Evolutionary conservation across 2,797 vertebrate species (phyloP).

Genomic region (Artibeus jamaicensis): DNA sequence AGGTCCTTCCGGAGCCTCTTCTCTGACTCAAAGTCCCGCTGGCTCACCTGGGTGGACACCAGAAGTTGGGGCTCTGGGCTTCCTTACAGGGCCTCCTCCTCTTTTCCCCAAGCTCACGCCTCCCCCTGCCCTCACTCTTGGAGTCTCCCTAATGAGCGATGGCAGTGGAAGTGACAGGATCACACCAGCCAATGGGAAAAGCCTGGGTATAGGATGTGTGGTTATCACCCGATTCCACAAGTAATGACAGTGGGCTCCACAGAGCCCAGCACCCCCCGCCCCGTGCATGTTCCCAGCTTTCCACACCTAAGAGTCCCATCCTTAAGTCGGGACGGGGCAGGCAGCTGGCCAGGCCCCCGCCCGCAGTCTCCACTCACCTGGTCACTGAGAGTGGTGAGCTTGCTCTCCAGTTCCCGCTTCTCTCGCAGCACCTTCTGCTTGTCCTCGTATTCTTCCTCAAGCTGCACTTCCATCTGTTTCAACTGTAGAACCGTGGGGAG

Average conservation of each 20-base stretch:
- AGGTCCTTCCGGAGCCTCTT: constrained; percentile 95
- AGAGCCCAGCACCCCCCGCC: not conserved
- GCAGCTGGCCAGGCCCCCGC: not conserved
- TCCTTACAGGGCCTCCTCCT: not conserved
- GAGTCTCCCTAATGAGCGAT: not conserved
- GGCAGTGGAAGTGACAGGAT: not conserved
- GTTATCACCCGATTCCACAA: not conserved
- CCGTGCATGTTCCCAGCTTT: not conserved
- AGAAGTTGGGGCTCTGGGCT: not conserved
- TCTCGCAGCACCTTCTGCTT: constrained; percentile 97
- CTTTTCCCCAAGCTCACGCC: not conserved
- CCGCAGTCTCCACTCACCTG: constrained; percentile 83
- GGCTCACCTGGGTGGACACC: constrained; percentile 85
- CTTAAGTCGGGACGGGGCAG: not conserved
- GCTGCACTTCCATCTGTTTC: constrained; percentile 96
- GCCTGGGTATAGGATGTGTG: not conserved
- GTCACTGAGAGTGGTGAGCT: constrained; percentile 90
- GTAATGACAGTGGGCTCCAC: not conserved
- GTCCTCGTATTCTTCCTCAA: constrained; percentile 97
- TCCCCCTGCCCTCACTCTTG: not conserved
- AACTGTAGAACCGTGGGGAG: constrained; percentile 81
- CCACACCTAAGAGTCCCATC: not conserved
- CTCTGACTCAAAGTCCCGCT: constrained; percentile 92
- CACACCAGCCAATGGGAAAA: not conserved
- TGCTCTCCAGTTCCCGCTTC: constrained; percentile 94